Evolutionary conservation across 2,113 vertebrate genomes (phyloP).

Genomic region (Coracopsis vasa): DNA sequence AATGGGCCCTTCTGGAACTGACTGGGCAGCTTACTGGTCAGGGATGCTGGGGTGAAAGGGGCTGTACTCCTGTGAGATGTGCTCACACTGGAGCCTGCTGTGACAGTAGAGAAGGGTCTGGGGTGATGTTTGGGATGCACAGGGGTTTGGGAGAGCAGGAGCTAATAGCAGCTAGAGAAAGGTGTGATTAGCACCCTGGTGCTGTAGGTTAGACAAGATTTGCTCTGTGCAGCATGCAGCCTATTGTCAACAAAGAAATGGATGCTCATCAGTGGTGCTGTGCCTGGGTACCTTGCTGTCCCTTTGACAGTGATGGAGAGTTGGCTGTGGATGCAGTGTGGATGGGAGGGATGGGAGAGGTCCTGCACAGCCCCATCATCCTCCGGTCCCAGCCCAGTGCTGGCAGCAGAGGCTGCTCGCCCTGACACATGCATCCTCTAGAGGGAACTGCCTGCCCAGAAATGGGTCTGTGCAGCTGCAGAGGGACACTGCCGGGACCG

Average conservation of each 20-base stretch:
- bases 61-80: not conserved
- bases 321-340: accelerated
- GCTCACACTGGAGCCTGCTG: not conserved
- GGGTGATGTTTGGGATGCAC: accelerated
- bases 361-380: accelerated
- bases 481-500: not conserved
- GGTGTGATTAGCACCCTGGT: not conserved
- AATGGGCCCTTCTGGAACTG: not conserved
- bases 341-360: not conserved
- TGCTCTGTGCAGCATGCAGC: not conserved
- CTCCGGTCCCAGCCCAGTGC: accelerated
- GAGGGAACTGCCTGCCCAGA: conserved; percentile 35
- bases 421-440: not conserved
- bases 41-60: not conserved
- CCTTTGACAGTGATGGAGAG: accelerated
- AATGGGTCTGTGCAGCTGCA: not conserved
- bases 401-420: not conserved
- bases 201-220: accelerated
- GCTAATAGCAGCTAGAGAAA: not conserved
- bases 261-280: accelerated
- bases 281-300: accelerated
- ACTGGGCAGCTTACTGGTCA: not conserved
- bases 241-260: accelerated
- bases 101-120: not conserved
- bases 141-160: not conserved